These are phyloP conservation scores for Cosmorhoe ocellata DNA, from an alignment of 2,888 invertebrate species.

Conservation along the genomic window DNA sequence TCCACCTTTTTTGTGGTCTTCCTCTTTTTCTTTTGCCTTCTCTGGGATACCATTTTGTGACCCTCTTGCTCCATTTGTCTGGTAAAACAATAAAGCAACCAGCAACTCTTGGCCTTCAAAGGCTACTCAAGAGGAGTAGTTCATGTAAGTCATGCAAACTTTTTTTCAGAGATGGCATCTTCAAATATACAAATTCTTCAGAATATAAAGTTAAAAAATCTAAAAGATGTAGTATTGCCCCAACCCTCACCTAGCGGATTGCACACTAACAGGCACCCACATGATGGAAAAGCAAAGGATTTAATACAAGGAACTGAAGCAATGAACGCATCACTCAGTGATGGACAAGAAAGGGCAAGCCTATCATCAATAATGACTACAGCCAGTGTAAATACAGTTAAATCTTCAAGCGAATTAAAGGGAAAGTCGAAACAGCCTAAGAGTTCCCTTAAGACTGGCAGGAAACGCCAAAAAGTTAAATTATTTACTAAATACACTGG, in stretches of 20 bases:
- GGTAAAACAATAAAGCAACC: no score
- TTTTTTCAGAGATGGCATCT: background rate
- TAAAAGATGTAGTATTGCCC: background rate
- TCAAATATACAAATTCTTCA: conserved; percentile 11
- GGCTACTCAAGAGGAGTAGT: no score
- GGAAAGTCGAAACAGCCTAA: background rate
- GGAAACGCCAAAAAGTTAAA: conserved; percentile 29
- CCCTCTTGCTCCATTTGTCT: no score
- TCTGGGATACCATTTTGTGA: no score
- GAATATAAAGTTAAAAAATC: conserved; percentile 13
- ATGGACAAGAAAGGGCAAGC: no score
- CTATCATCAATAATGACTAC: no score
- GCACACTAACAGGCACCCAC: background rate
- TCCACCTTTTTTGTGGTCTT: no score
- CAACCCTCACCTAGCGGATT: background rate
- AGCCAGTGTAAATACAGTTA: no score
- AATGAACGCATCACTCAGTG: background rate
- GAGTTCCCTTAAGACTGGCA: background rate
- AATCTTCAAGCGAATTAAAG: background rate
- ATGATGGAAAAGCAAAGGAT: background rate
- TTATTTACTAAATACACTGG: conserved; percentile 48
- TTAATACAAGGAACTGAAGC: background rate
- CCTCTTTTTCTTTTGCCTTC: no score
- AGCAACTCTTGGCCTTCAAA: no score
- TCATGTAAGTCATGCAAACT: no score